Percentiles rank a stretch among this genome's conserved stretches.
Conservation (phyloP, 2,797 vertebrate species). For the Tapirus indicus region DNA sequence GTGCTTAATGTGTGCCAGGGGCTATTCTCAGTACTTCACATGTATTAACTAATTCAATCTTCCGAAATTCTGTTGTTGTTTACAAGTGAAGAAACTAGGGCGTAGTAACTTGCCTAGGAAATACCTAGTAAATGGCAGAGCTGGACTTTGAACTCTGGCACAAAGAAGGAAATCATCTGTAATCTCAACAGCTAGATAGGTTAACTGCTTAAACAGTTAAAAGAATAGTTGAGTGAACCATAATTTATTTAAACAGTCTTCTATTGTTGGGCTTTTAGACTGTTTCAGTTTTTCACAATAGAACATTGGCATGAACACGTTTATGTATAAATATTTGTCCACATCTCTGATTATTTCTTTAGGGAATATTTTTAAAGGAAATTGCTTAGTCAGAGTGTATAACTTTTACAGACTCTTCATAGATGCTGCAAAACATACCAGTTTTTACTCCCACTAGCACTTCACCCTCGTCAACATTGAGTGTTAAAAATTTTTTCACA, state of each 20-base stretch:
- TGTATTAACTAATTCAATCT: neutral
- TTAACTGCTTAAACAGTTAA: neutral
- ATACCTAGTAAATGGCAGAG: neutral
- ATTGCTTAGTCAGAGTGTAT: neutral
- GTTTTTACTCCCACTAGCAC: neutral
- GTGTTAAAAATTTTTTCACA: neutral
- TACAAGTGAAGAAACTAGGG: neutral
- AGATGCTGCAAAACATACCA: neutral
- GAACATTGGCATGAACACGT: neutral
- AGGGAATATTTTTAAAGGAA: slow-evolving; percentile 21
- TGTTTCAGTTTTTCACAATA: slow-evolving; percentile 1
- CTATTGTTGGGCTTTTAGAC: neutral
- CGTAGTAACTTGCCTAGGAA: neutral
- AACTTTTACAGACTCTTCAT: neutral
- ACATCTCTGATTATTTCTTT: neutral
- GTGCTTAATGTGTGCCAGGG: neutral
- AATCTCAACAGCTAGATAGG: neutral
- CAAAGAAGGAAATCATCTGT: neutral
- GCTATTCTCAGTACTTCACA: neutral
- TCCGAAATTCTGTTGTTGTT: neutral
- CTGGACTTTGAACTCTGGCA: neutral
- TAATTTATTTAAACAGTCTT: slow-evolving; percentile 22
- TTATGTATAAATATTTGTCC: slow-evolving; percentile 12
- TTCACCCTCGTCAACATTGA: neutral
- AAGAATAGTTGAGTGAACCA: neutral